These are phyloP conservation scores for Erinaceus europaeus DNA, from an alignment of 2,113 vertebrate genomes.

Conservation along the genomic window DNA sequence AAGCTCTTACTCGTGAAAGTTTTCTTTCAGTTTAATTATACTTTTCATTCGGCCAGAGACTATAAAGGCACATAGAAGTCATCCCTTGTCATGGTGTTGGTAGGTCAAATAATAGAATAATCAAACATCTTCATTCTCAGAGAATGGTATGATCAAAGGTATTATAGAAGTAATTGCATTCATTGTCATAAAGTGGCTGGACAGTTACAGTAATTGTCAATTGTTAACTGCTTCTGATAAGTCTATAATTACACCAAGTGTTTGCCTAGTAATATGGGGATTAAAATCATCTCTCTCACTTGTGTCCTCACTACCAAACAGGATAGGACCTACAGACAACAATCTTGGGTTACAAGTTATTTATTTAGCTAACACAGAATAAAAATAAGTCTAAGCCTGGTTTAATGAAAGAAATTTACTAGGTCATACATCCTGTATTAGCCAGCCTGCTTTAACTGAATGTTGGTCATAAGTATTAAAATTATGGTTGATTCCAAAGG, in stretches of 20 bases:
- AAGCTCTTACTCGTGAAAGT: constrained; percentile 61
- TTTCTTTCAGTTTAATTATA: constrained; percentile 79
- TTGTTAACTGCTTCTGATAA: constrained; percentile 79
- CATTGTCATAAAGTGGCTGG: constrained; percentile 74
- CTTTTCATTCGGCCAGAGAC: constrained; percentile 77
- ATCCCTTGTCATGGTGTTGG: constrained; percentile 78
- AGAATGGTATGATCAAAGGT: constrained; percentile 79
- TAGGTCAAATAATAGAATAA: constrained; percentile 82
- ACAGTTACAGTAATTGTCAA: constrained; percentile 73
- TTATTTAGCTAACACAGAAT: constrained; percentile 73
- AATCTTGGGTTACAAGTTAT: constrained; percentile 56
- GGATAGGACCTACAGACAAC: constrained; percentile 67
- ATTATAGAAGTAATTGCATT: constrained; percentile 74
- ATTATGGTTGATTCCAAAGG: constrained; percentile 69
- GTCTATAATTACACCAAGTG: constrained; percentile 79
- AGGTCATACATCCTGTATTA: constrained; percentile 68
- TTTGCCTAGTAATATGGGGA: constrained; percentile 77
- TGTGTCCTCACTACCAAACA: constrained; percentile 69
- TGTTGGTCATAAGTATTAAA: constrained; percentile 64
- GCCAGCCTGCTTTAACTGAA: constrained; percentile 2
- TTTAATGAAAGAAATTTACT: constrained; percentile 72
- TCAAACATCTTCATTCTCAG: constrained; percentile 82
- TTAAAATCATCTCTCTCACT: constrained; percentile 80
- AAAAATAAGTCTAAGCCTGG: constrained; percentile 73
- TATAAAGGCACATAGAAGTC: constrained; percentile 80